Base-by-base conservation (phyloP, 2,888 invertebrate genomes). In the Carcina quercana region DNA sequence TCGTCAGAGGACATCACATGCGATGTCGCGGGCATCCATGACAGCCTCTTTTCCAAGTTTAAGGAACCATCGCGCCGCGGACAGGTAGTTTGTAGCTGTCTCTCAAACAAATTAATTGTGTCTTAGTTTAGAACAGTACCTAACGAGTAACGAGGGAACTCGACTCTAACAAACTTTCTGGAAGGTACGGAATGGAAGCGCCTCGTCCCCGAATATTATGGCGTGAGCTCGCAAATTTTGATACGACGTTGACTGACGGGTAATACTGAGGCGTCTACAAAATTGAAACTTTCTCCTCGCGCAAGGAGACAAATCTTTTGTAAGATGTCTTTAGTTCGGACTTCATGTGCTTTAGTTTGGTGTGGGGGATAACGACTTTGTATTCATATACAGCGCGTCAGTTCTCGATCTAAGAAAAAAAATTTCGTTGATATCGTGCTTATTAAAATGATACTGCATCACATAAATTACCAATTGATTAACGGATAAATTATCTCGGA, bases 71-170 rank as follows among this genome's bases (percentile, higher is more conserved):
- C 67, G 58, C 63, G 53, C 54, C 55, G 60, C 56, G 62, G 72
- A 70, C 74, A 79, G 75, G 71, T 78, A 73, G 71, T 80, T 79
- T 73, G 76, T 74, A 70, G 66, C 73, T 75, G 73, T 75, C 80
- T 71, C 69, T 71, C 73, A 75, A 78, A 72, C 66, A 76, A 80
- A 79, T 79, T 79, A 80, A 79, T 79, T 76, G 70, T 72, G 70
- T 69, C 71, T 76, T 64, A 69, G 67, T 71, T 75, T 69, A 66
- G 68, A 74, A 65, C 60, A 50, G 73, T n/a, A n/a, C n/a, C n/a
- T n/a, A n/a, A n/a, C n/a, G n/a, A n/a, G n/a, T 69, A 69, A 73
- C 69, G 63, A 68, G 65, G 62, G 64, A 65, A 63, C 66, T 66
- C 62, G 50, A 63, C 66, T 66, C 62, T 50, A 72, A 70, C 63